Evolutionary conservation across 2,797 vertebrate genomes (phyloP), one percentile per base, ranked within the genome.

Genomic region (Hyperoplus lanceolatus): DNA sequence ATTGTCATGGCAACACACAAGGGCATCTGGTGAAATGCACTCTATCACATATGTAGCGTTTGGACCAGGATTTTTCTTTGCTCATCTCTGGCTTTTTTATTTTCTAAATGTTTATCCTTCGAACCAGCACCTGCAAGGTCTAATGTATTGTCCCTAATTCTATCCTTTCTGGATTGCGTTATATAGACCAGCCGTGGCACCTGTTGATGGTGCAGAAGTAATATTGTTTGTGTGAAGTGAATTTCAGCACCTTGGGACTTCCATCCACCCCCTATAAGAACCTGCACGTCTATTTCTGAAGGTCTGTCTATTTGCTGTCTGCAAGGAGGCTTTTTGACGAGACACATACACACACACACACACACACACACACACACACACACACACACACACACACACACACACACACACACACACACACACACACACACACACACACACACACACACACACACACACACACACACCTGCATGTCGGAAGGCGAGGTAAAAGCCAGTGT

Each of bases 1-100:
- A 89, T 93, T 85, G 93, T 92, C 92, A 94, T 92, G 92, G 93
- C 84, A 94, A 94, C 91, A 79, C 80, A 84, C 82, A 81, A 81
- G 83, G 82, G 81, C 82, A 82, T 85, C 82, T 81, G 57, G 76
- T 81, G 75, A 63, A 77, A 51, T 57, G 60, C 51, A 68, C 62
- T 75, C 48, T 42, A 49, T 67, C 39, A 53, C 21, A 8, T 18
- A 53, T 18, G 15, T 2, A 53, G n/a, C 55, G 43, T 62, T 67
- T 62, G 48, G 61, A 75, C 57, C 61, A 76, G 41, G 73, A 21
- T 21, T 51, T 78, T 75, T 53, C 63, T 73, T 56, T 53, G 43
- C 50, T 15, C 41, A 43, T 61, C 38, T 15, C 13, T 48, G 15
- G 5, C 29, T 55, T 64, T 55, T 64, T 60, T 14, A 41, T 49